Conservation (phyloP, 2,888 invertebrate genomes). For the Cinara cedri region DNA sequence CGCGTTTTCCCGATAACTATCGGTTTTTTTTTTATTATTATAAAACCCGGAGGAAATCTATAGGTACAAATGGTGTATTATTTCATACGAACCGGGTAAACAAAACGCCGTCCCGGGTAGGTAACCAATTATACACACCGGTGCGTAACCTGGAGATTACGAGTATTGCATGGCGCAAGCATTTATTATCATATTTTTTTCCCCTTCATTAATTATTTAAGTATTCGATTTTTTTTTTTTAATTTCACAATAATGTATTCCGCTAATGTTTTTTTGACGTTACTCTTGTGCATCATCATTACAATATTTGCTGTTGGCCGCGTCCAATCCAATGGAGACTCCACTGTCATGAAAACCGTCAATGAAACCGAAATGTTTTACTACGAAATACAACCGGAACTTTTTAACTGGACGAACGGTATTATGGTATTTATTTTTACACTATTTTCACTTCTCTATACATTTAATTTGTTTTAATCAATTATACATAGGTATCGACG, state of each 20-base stretch:
- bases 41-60: background rate
- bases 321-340: background rate
- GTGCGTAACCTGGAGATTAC: background rate
- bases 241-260: background rate
- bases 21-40: background rate
- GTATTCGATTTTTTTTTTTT: background rate
- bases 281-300: background rate
- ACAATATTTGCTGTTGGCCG: background rate
- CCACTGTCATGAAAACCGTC: background rate
- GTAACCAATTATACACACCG: background rate
- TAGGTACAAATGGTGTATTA: background rate
- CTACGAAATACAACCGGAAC: constrained; percentile 45
- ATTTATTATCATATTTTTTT: background rate
- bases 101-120: constrained; percentile 9
- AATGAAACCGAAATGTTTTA: constrained; percentile 48
- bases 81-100: background rate
- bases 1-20: background rate
- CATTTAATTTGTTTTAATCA: background rate
- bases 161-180: background rate
- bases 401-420: constrained; percentile 53
- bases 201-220: background rate
- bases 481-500: constrained; percentile 65
- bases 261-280: background rate
- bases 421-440: background rate
- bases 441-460: background rate